These are phyloP conservation scores for Heterohyrax brucei DNA, from an alignment of 2,797 vertebrate species.

Conservation along the genomic window DNA sequence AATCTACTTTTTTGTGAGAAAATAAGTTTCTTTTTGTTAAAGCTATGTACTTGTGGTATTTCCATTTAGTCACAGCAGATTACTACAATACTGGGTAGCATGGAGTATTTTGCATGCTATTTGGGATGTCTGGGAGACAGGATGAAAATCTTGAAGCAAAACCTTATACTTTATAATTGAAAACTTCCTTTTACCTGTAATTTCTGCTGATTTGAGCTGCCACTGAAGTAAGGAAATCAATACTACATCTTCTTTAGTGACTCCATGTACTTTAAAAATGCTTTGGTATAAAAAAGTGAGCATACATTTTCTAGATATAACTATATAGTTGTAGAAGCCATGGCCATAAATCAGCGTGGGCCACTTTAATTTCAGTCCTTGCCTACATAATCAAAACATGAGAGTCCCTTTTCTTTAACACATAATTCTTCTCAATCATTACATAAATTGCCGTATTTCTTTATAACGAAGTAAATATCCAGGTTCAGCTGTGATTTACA, in stretches of 20 bases:
- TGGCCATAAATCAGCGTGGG: constrained; percentile 53
- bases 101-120: background rate
- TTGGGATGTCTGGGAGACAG: background rate
- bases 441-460: constrained; percentile 83
- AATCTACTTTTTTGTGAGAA: too few relatives aligned
- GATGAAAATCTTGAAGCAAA: constrained; percentile 23
- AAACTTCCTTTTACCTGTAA: background rate
- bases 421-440: constrained; percentile 86
- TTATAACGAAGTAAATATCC: constrained; percentile 79
- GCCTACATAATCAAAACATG: constrained; percentile 85
- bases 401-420: constrained; percentile 81
- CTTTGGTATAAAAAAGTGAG: constrained; percentile 58
- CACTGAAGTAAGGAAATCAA: constrained; percentile 22
- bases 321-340: background rate
- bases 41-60: too few relatives aligned
- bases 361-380: constrained; percentile 82
- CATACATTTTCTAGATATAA: constrained; percentile 41
- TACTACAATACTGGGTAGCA: background rate
- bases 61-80: too few relatives aligned
- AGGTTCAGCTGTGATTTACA: constrained; percentile 79
- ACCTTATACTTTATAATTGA: constrained; percentile 48
- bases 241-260: background rate
- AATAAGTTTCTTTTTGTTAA: too few relatives aligned
- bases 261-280: constrained; percentile 53
- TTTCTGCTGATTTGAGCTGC: background rate